A percentile compares a stretch with the other conserved stretches of the same genome.
These are phyloP conservation scores for Seira musarum DNA, from an alignment of 2,888 invertebrate species.

Conservation along the genomic window DNA sequence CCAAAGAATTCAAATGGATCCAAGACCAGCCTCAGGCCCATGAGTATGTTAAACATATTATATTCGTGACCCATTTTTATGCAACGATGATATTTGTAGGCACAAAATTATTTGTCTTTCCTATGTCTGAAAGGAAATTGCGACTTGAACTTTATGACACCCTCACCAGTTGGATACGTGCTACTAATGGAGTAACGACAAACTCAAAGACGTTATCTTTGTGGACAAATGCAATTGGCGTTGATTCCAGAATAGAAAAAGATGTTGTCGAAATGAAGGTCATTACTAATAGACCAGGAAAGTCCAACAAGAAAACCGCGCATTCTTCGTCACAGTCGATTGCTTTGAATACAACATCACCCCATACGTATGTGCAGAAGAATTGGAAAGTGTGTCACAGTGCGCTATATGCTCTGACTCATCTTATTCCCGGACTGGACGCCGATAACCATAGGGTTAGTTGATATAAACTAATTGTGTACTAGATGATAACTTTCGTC, in stretches of 20 bases:
- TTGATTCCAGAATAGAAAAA: constrained; percentile 54
- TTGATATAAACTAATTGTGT: neutral
- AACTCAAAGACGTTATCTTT: constrained; percentile 28
- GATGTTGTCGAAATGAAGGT: constrained; percentile 44
- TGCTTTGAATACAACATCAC: neutral
- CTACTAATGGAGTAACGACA: constrained; percentile 53
- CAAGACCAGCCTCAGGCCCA: constrained; percentile 40
- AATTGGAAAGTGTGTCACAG: neutral
- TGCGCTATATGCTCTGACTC: constrained; percentile 33
- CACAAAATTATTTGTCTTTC: no score
- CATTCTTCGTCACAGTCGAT: constrained; percentile 6
- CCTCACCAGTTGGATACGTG: constrained; percentile 41
- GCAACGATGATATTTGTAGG: no score
- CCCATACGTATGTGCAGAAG: constrained; percentile 29
- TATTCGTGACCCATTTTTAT: neutral
- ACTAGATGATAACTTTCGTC: neutral
- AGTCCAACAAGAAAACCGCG: constrained; percentile 22
- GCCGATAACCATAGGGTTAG: constrained; percentile 31
- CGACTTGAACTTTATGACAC: constrained; percentile 48
- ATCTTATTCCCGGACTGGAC: constrained; percentile 33
- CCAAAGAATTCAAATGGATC: constrained; percentile 63
- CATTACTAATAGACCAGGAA: constrained; percentile 36
- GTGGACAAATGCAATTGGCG: constrained; percentile 29
- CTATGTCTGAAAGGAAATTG: constrained; percentile 52
- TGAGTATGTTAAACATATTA: constrained; percentile 49